A percentile compares a stretch with the other conserved stretches of the same genome.
phyloP scores from a whole-genome alignment of 1,140 invertebrate species.

The Teleopsis dalmanni region DNA sequence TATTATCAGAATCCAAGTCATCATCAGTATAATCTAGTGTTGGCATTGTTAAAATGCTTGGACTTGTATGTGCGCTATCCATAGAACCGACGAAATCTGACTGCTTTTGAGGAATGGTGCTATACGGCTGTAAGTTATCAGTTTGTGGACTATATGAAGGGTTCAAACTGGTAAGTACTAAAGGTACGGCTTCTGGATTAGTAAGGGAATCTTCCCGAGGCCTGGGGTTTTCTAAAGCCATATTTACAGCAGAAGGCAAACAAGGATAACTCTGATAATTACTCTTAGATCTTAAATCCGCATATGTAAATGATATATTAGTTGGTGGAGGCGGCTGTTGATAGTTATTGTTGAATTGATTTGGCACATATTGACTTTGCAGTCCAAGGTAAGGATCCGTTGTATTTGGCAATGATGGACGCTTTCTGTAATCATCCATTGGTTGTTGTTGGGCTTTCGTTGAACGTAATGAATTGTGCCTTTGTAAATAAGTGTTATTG shows the following conservation, averaged over 20 bases:
- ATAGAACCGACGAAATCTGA: slow-evolving; percentile 28
- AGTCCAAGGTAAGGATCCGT: slow-evolving; percentile 21
- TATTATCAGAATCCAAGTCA: slow-evolving; percentile 32
- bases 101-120: slow-evolving; percentile 2
- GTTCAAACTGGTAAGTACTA: slow-evolving; percentile 32
- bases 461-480: slow-evolving; percentile 33
- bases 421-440: slow-evolving; percentile 29
- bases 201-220: slow-evolving; percentile 22
- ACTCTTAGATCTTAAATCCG: slow-evolving; percentile 16
- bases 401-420: slow-evolving; percentile 38
- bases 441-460: slow-evolving; percentile 13
- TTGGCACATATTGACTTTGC: slow-evolving; percentile 6
- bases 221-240: slow-evolving; percentile 13
- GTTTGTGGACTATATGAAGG: slow-evolving; percentile 22
- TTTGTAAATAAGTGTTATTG: slow-evolving; percentile 21
- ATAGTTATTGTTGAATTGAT: too few relatives aligned
- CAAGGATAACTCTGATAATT: slow-evolving; percentile 37
- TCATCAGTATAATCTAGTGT: slow-evolving; percentile 37
- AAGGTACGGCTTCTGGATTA: slow-evolving; percentile 30
- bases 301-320: slow-evolving; percentile 36
- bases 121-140: neutral
- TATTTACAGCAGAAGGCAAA: slow-evolving; percentile 23
- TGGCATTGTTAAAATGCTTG: slow-evolving; percentile 23
- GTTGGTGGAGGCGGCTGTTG: slow-evolving; percentile 27
- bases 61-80: slow-evolving; percentile 26